Evolutionary conservation across 1,140 invertebrate species (phyloP).

Genomic region (Lepidostoma basale): DNA sequence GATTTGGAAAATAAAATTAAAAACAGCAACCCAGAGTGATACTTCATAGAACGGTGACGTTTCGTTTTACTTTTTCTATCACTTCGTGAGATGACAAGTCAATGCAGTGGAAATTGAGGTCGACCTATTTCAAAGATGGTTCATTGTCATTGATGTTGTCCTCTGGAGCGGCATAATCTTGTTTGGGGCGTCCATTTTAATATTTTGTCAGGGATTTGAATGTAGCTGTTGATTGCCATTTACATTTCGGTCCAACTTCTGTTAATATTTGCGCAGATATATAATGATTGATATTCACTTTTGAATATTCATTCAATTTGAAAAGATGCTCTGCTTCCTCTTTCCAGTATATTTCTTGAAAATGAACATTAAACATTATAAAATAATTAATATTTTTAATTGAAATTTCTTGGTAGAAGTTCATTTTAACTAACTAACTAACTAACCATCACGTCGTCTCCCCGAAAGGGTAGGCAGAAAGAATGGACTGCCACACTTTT

Average conservation of each 20-base stretch:
- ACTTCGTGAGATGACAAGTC: constrained; percentile 11
- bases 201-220: constrained; percentile 46
- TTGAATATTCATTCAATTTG: not conserved
- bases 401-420: too few relatives aligned
- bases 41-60: not conserved
- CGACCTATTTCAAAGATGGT: constrained; percentile 21
- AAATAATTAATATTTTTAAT: too few relatives aligned
- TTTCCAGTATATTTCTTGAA: too few relatives aligned
- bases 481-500: too few relatives aligned
- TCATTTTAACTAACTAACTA: too few relatives aligned
- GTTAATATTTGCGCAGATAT: constrained; percentile 21
- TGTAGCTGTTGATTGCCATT: constrained; percentile 41
- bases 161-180: constrained; percentile 30
- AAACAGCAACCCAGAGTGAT: not conserved
- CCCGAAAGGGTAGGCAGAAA: too few relatives aligned
- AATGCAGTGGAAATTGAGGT: not conserved
- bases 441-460: too few relatives aligned
- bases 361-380: too few relatives aligned
- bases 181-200: constrained; percentile 41
- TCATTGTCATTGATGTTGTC: constrained; percentile 23
- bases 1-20: constrained; percentile 30
- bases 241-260: constrained; percentile 32
- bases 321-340: not conserved
- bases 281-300: constrained; percentile 26
- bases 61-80: not conserved